Conservation (phyloP, 2,113 vertebrate species). For the Panthera tigris region DNA sequence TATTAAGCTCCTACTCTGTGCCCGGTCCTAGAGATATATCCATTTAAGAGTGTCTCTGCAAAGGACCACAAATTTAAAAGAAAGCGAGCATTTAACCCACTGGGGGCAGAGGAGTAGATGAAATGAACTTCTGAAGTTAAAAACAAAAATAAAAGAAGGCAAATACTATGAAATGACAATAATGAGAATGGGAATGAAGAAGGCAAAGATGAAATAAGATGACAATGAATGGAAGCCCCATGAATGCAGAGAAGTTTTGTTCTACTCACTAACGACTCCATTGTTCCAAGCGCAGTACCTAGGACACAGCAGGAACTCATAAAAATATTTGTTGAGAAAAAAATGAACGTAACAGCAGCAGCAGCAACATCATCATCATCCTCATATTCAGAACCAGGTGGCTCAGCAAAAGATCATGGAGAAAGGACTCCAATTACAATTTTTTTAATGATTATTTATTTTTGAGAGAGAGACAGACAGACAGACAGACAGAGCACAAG, state of each 20-base stretch:
- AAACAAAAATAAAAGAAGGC: neutral
- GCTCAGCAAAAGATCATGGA: neutral
- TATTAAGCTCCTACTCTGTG: neutral
- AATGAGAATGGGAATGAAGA: neutral
- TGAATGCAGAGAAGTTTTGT: neutral
- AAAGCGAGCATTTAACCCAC: neutral
- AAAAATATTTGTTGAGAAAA: neutral
- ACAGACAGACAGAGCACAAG: too few species aligned
- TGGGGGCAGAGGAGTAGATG: neutral
- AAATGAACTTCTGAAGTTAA: neutral
- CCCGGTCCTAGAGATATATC: neutral
- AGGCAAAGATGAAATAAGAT: neutral
- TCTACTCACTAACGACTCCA: neutral
- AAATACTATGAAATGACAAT: conserved; percentile 12
- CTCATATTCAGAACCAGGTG: neutral
- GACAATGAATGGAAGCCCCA: neutral
- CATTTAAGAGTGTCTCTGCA: neutral
- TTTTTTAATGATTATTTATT: too few species aligned
- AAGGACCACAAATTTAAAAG: neutral
- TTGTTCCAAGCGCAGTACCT: neutral
- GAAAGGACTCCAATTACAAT: neutral
- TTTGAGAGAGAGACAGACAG: too few species aligned
- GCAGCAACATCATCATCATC: neutral
- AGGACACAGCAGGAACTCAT: neutral
- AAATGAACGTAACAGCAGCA: neutral